Evolutionary conservation across 2,888 invertebrate species (phyloP).

Genomic region (Blastobasis adustella): DNA sequence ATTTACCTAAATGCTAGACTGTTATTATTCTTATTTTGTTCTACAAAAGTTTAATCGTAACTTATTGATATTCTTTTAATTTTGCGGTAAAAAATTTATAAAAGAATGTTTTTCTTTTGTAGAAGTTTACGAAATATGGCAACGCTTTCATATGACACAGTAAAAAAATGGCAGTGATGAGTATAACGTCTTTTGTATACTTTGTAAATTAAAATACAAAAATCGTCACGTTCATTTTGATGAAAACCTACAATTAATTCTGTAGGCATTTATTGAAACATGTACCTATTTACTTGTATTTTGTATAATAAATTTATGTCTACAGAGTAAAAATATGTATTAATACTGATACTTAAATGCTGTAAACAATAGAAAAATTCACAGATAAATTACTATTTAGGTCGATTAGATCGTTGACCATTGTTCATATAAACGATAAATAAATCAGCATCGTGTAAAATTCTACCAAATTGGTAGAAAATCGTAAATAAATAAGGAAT

Average conservation of each 20-base stretch:
- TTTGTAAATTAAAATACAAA: conserved; percentile 23
- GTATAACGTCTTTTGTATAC: conserved; percentile 25
- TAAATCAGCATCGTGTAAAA: conserved; percentile 19
- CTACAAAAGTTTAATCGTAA: conserved; percentile 14
- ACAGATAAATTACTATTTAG: conserved; percentile 23
- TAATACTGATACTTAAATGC: background rate
- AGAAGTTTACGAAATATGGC: conserved; percentile 14
- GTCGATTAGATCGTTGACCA: conserved; percentile 51
- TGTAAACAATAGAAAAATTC: background rate
- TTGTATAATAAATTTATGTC: conserved; percentile 9
- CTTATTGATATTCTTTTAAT: conserved; percentile 34
- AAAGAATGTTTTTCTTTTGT: background rate
- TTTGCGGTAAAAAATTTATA: conserved; percentile 2
- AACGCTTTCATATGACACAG: conserved; percentile 15
- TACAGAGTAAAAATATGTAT: background rate
- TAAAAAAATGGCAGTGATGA: conserved; percentile 3
- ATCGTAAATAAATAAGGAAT: conserved; percentile 39
- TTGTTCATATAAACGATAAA: conserved; percentile 19
- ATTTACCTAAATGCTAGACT: conserved; percentile 1
- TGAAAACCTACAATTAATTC: conserved; percentile 16
- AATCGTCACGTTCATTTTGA: conserved; percentile 45
- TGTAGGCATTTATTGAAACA: background rate
- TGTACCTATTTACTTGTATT: background rate
- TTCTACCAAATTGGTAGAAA: conserved; percentile 26
- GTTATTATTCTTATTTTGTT: conserved; percentile 14